Evolutionary conservation across 2,797 vertebrate species (phyloP), one percentile per base, ranked within the genome.

Genomic region (Tapera naevia): DNA sequence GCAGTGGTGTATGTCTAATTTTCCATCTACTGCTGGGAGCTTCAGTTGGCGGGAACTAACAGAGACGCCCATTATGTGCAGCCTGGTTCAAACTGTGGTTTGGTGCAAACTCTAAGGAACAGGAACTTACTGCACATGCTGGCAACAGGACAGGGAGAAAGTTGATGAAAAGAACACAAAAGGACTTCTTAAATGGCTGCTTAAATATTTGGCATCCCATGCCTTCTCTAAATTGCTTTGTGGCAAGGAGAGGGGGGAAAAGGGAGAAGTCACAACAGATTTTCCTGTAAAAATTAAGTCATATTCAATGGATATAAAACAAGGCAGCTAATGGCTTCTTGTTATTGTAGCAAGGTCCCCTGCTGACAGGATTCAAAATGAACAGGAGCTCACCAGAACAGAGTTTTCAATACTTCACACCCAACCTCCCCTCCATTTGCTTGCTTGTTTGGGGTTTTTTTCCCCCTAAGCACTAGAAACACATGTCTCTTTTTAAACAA

Each of bases 1-100:
- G 94, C 97, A 95, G 97, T 93, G 95, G 96, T 97, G 95, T 97
- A 97, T 96, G 98, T 98, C 97, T 98, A 96, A 97, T 98, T 98
- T 98, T 98, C 98, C 97, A 97, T 98, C 97, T 97, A 97, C 86
- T 62, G 94, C 95, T 92, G 76, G 95, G 96, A 96, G 80, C 97
- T 98, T 98, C 97, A 96, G 97, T 97, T 97, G 97, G 95, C 89
- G 88, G 97, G 96, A 93, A 89, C 94, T 97, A 97, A 97, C 97
- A 97, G 97, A 98, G 97, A 96, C 95, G 88, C 98, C 98, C 97
- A 96, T 98, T 98, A 98, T 97, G 97, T 80, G 95, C 89, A 79
- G 91, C 91, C 94, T 96, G 85, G 76, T 97, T 98, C 96, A 97
- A 98, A 97, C 96, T 96, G 96, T 86, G 96, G 97, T 81, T 96